These are phyloP conservation scores for Drosophila lacteicornis DNA, from an alignment of 1,140 invertebrate genomes.

Conservation along the genomic window DNA sequence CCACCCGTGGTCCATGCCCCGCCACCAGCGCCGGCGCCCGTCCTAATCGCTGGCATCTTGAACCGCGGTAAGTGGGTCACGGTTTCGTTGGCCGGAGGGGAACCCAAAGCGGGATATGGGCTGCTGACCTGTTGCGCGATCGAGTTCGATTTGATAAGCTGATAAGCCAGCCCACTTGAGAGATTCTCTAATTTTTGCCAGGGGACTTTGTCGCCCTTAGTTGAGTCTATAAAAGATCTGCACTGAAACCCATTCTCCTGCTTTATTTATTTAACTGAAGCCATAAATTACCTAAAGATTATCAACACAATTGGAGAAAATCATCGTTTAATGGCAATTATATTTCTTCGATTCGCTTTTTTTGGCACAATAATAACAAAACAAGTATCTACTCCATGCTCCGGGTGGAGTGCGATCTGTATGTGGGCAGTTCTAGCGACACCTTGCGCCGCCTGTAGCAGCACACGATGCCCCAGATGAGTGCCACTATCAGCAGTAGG, in stretches of 20 bases:
- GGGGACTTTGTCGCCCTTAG: neutral
- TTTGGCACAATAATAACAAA: slow-evolving; percentile 40
- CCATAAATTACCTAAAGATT: no score
- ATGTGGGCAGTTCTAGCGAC: slow-evolving; percentile 86
- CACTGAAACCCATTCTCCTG: neutral
- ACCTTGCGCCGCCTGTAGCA: slow-evolving; percentile 86
- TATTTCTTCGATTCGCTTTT: slow-evolving; percentile 27
- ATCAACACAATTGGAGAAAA: neutral
- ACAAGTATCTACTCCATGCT: slow-evolving; percentile 77
- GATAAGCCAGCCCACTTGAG: slow-evolving; percentile 17
- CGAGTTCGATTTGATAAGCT: slow-evolving; percentile 20
- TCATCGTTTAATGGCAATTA: slow-evolving; percentile 25
- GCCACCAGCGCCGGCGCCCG: slow-evolving; percentile 56
- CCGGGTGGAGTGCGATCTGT: slow-evolving; percentile 83
- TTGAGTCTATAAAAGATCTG: neutral
- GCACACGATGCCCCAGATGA: slow-evolving; percentile 85
- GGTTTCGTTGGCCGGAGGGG: slow-evolving; percentile 9
- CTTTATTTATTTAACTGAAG: no score
- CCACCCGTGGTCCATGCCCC: slow-evolving; percentile 76
- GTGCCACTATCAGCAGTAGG: slow-evolving; percentile 85
- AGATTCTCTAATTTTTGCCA: neutral
- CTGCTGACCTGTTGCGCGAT: slow-evolving; percentile 44
- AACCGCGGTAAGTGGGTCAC: slow-evolving; percentile 82
- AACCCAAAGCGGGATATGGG: slow-evolving; percentile 1
- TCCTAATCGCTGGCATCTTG: slow-evolving; percentile 70